Evolutionary conservation across 2,888 invertebrate species (phyloP).

Genomic region (Hydriomena furcata): DNA sequence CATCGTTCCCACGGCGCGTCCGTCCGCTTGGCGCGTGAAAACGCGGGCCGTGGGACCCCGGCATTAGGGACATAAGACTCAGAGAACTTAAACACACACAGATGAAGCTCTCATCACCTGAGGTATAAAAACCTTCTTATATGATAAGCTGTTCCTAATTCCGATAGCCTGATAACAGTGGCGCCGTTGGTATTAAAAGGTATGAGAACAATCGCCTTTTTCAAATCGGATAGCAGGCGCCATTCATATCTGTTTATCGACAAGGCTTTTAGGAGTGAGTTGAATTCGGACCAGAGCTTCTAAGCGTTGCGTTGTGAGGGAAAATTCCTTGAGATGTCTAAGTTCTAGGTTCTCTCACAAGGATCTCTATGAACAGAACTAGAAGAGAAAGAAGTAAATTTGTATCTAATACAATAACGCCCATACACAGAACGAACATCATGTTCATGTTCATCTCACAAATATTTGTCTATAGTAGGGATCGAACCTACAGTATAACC

Average conservation of each 20-base stretch:
- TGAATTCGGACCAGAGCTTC: not conserved
- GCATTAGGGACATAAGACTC: too few relatives aligned
- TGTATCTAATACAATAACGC: too few relatives aligned
- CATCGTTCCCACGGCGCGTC: too few relatives aligned
- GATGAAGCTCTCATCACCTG: not conserved
- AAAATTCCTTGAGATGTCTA: too few relatives aligned
- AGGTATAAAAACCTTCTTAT: not conserved
- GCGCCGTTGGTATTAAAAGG: constrained; percentile 22
- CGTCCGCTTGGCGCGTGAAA: too few relatives aligned
- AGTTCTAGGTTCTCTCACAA: not conserved
- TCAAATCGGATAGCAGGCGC: constrained; percentile 15
- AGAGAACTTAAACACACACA: not conserved
- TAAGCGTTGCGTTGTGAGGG: not conserved
- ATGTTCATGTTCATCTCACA: too few relatives aligned
- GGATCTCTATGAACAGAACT: not conserved
- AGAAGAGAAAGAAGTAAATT: too few relatives aligned
- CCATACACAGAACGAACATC: too few relatives aligned
- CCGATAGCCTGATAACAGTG: constrained; percentile 17
- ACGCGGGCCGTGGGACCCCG: too few relatives aligned
- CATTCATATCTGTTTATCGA: constrained; percentile 16
- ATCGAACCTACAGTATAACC: too few relatives aligned
- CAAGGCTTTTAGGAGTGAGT: constrained; percentile 9
- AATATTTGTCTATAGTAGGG: too few relatives aligned
- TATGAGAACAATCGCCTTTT: constrained; percentile 17
- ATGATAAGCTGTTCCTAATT: constrained; percentile 17